Conservation (phyloP, 2,113 vertebrate genomes). For the Orthonyx spaldingii region DNA sequence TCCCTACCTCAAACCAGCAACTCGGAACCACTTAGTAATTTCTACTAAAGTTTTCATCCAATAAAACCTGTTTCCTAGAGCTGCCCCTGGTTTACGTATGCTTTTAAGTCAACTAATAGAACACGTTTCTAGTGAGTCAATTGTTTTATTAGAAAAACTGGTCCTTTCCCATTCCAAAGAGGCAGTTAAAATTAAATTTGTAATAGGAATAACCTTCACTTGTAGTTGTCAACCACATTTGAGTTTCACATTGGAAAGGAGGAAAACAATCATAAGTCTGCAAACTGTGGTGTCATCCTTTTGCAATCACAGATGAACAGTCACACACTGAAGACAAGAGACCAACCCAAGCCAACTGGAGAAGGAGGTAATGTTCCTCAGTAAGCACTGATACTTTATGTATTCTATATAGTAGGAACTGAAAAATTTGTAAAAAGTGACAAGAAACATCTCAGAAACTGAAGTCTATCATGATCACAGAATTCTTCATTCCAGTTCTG, state of each 20-base stretch:
- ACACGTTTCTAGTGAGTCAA: not conserved
- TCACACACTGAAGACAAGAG: not conserved
- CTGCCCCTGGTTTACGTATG: not conserved
- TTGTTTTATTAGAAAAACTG: not conserved
- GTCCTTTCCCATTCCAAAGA: not conserved
- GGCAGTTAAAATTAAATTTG: not conserved
- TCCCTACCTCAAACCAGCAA: not conserved
- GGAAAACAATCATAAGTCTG: not conserved
- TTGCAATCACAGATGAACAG: not conserved
- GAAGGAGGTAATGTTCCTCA: not conserved
- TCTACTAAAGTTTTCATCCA: not conserved
- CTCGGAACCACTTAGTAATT: not conserved
- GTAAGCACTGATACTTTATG: not conserved
- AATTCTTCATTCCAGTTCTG: not conserved
- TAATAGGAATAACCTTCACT: not conserved
- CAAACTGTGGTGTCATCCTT: not conserved
- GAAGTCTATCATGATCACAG: not conserved
- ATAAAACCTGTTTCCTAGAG: not conserved
- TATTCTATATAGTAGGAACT: rapidly evolving
- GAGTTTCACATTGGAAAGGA: not conserved
- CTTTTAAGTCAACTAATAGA: not conserved
- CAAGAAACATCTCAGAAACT: not conserved
- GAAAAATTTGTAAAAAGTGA: not conserved
- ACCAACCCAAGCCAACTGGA: not conserved
- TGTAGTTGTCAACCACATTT: not conserved